Evolutionary conservation across 2,888 invertebrate species (phyloP), one percentile per base, ranked within the genome.

Genomic region (Podotricha telesiphe): DNA sequence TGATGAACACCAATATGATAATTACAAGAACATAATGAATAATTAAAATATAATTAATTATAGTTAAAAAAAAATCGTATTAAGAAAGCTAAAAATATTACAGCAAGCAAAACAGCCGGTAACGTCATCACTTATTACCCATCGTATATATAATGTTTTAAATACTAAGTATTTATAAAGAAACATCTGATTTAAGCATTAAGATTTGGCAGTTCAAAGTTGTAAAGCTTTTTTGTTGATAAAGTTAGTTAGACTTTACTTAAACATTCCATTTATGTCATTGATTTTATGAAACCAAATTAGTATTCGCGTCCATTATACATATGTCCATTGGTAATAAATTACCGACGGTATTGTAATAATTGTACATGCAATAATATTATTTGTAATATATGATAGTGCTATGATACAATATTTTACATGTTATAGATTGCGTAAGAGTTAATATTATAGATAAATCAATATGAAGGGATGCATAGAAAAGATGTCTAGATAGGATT

Each of bases 251-350:
- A 34, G 47, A 56, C 47, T 48, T 11, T 40, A 51, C 48, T 37
- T 50, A 37, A 50, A 51, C 65, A 71, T 71, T 65, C 62, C 61
- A 68, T 59, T 22, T 63, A 58, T n/a, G 15, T 56, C 28, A 20
- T 51, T 28, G 10, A 56, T 47, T 62, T 45, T 64, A 59, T 59
- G 42, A 67, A 68, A 68, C 48, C 37, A 56, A 59, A 69, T 65
- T 58, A 62, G 19, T 65, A 53, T 65, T 70, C 70, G 63, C 72
- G 72, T 72, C 72, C 72, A 70, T 72, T 71, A 68, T 56, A 37
- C 53, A 65, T 63, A 68, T 37, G 37, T 53, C 58, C n/a, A 59
- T 47, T 48, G 17, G 22, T 61, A 15, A 28, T 22, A 28, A 2
- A 28, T 28, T 34, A 37, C 67, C 42, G 51, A 20, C 40, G 45